These are phyloP conservation scores for Lophotriccus pileatus DNA, from an alignment of 2,797 vertebrate genomes.

Conservation along the genomic window DNA sequence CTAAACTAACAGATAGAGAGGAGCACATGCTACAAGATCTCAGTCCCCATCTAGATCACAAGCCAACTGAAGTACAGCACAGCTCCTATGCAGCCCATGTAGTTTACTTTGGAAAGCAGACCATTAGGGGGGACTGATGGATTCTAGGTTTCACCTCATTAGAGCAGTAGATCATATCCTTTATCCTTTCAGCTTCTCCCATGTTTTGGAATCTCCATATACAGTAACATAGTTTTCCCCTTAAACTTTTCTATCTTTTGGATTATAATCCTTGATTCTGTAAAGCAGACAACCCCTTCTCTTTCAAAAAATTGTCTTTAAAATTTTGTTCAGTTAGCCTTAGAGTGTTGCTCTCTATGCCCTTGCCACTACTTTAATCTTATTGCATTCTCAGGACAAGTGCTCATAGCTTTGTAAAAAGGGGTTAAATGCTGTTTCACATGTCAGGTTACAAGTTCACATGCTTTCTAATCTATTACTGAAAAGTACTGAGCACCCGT, in stretches of 20 bases:
- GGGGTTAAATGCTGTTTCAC: background rate
- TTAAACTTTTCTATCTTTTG: background rate
- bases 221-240: background rate
- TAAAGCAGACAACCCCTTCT: background rate
- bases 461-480: background rate
- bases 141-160: background rate
- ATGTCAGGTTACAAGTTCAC: background rate
- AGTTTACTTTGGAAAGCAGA: background rate
- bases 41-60: background rate
- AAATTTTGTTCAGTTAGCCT: background rate
- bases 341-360: background rate
- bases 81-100: accelerated
- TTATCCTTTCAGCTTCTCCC: background rate
- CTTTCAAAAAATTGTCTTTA: background rate
- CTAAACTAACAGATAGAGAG: background rate
- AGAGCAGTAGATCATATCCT: background rate
- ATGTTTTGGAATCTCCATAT: background rate
- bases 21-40: background rate
- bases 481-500: background rate
- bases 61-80: background rate
- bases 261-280: background rate
- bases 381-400: background rate
- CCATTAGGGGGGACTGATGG: background rate
- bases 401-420: background rate
- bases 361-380: background rate